These are phyloP conservation scores for Potamilus streckersoni DNA, from an alignment of 1,140 invertebrate genomes.

Conservation along the genomic window DNA sequence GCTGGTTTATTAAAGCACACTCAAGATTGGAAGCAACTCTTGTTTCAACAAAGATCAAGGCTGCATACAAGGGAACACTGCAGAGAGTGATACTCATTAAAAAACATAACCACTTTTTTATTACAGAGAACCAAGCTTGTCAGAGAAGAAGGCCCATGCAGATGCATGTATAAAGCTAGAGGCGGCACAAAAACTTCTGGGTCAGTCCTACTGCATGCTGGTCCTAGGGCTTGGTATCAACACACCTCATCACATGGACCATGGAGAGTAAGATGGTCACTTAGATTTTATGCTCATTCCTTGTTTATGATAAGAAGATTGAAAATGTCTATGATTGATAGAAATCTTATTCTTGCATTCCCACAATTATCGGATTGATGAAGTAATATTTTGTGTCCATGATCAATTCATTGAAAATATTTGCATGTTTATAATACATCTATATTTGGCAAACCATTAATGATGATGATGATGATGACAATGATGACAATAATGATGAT, in stretches of 20 bases:
- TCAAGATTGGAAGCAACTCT: too few species aligned
- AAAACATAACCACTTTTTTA: neutral
- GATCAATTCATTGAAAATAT: neutral
- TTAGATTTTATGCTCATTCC: too few species aligned
- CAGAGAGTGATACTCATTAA: too few species aligned
- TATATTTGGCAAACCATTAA: too few species aligned
- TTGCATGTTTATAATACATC: too few species aligned
- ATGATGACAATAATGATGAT: too few species aligned
- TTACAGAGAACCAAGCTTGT: constrained; percentile 61
- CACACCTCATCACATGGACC: constrained; percentile 65
- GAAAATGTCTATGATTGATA: neutral
- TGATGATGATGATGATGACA: too few species aligned
- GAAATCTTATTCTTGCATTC: neutral
- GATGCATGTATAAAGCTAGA: constrained; percentile 55
- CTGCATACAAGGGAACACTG: too few species aligned
- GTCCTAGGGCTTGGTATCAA: constrained; percentile 64
- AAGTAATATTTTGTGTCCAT: neutral
- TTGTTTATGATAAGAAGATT: neutral
- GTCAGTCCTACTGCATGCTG: constrained; percentile 63
- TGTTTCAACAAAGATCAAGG: too few species aligned
- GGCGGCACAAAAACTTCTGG: constrained; percentile 59
- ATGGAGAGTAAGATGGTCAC: constrained; percentile 57
- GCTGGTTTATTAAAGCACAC: too few species aligned
- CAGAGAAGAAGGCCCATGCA: constrained; percentile 61
- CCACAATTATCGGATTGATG: neutral